Evolutionary conservation across 2,797 vertebrate species (phyloP).

Genomic region (Ataeniobius toweri): DNA sequence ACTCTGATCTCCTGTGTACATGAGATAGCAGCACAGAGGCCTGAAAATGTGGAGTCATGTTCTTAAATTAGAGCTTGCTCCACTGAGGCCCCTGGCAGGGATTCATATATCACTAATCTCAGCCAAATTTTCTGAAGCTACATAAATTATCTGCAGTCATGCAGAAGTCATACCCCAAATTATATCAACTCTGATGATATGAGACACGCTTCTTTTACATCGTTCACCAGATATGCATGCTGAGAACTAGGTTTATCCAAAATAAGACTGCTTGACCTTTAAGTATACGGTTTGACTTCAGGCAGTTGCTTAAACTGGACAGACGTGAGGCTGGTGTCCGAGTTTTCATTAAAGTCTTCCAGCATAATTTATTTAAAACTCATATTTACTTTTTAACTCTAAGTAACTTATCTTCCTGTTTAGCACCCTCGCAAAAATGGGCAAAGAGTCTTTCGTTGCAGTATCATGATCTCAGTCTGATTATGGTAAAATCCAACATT

Average conservation of each 20-base stretch:
- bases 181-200: not conserved
- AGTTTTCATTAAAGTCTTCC: not conserved
- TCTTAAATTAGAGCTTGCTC: constrained; percentile 45
- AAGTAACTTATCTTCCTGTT: not conserved
- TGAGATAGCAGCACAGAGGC: not conserved
- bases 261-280: not conserved
- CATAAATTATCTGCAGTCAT: constrained; percentile 4
- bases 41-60: constrained; percentile 36
- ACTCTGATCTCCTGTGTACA: constrained; percentile 4
- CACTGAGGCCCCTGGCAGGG: constrained; percentile 30
- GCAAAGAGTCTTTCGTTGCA: too few relatives aligned
- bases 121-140: constrained; percentile 7
- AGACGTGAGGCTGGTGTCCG: not conserved
- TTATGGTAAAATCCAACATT: too few relatives aligned
- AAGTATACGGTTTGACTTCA: not conserved
- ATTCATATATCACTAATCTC: constrained; percentile 48
- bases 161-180: not conserved
- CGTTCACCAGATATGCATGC: not conserved
- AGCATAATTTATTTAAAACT: not conserved
- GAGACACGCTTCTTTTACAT: not conserved
- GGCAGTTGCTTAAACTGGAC: not conserved
- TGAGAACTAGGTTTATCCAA: not conserved
- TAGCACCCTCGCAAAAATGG: not conserved
- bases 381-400: not conserved
- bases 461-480: too few relatives aligned